Base-by-base conservation (phyloP, 1,140 invertebrate genomes). In the Saccostrea glomerata region DNA sequence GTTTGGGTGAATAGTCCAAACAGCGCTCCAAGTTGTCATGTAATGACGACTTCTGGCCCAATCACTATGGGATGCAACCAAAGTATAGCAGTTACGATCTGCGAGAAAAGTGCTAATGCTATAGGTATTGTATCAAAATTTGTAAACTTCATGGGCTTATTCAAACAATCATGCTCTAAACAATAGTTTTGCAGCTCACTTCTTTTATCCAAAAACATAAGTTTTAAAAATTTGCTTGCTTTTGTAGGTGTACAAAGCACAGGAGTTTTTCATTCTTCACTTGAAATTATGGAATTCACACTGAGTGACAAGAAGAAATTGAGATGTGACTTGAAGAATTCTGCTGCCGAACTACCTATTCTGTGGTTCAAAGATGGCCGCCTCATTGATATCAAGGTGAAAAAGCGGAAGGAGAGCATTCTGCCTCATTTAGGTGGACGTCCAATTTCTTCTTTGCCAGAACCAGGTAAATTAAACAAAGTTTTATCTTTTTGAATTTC, bases 291-390 rank as follows among this genome's bases (percentile, higher is more conserved):
- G 17, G 82, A 83, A 36, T 54, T 83, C 47, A 54, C 23, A 20
- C 12, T 56, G 7, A 82, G 20, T 30, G 60, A 56, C 12, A 60
- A 88, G 30, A 90, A 86, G 20, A 40, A 55, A 58, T 54, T 90
- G 11, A 4, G 66, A 40, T 90, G 89, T 70, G 47, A 54, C 13
- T n/a, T 90, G 0, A 85, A 30, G 3, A 88, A 63, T 54, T 25
- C 36, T 23, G n/a, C 36, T 17, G 17, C 66, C 3, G 89, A 90
- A n/a, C 20, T 90, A 40, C 89, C 89, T 9, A 87, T 84, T 11
- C 47, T 90, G 36, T 90, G 89, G 89, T 90, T 87, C 56, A 90
- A 90, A 77, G 89, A 90, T 86, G 89, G 89, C 20, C 40, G 85
- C 9, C 87, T 87, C 2, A n/a, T 90, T 2, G 77, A 82, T 55